Evolutionary conservation across 2,888 invertebrate genomes (phyloP).

Genomic region (Strigamia crassipes): DNA sequence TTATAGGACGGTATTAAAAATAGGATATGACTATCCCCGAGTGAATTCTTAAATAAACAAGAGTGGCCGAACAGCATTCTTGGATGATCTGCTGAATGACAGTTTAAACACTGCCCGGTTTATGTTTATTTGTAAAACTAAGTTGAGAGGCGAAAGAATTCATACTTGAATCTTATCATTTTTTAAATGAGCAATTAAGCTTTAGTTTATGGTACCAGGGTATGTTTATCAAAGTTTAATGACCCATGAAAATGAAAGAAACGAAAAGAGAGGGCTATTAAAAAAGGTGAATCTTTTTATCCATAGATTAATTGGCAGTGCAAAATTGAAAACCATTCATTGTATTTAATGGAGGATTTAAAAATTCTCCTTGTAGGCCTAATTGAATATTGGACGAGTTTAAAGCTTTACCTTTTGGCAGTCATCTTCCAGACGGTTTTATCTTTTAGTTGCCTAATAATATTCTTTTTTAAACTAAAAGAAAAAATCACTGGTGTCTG

Average conservation of each 20-base stretch:
- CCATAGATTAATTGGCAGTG: background rate
- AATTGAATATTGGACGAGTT: background rate
- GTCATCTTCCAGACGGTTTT: background rate
- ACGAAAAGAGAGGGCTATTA: background rate
- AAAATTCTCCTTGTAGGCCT: background rate
- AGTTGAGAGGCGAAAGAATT: conserved; percentile 35
- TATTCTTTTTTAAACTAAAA: background rate
- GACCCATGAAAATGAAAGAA: conserved; percentile 12
- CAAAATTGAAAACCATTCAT: conserved; percentile 12
- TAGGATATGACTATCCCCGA: background rate
- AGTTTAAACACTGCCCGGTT: background rate
- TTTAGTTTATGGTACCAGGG: conserved; percentile 11
- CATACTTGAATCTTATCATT: conserved; percentile 20
- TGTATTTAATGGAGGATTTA: background rate
- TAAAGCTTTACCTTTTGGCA: background rate
- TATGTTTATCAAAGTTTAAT: conserved; percentile 37
- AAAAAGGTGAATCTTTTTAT: conserved; percentile 19
- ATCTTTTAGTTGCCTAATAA: background rate
- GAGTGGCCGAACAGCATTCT: background rate
- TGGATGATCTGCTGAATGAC: conserved; percentile 27
- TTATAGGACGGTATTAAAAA: background rate
- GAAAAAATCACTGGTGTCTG: background rate
- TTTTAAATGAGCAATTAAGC: conserved; percentile 31
- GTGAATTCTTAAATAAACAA: background rate
- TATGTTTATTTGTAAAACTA: conserved; percentile 13